phyloP scores from a whole-genome alignment of 1,140 invertebrate species.

The Eumaeus atala region DNA sequence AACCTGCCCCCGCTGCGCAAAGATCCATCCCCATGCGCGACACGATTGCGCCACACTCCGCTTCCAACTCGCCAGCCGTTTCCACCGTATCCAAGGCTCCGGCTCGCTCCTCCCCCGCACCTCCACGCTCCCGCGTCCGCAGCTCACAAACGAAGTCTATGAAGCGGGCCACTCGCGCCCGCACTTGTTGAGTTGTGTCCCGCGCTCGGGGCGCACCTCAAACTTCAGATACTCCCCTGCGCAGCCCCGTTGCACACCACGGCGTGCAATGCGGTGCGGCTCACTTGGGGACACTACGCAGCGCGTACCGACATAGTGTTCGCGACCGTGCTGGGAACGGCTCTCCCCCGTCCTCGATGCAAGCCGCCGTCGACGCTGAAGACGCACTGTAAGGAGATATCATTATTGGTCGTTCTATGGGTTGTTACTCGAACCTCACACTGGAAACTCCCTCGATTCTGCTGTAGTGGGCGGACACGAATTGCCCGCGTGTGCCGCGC shows the following conservation, averaged over 20 bases:
- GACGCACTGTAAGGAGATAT: slow-evolving; percentile 84
- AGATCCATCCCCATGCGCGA: too few relatives aligned
- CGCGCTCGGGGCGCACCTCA: slow-evolving; percentile 81
- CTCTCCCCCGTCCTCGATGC: slow-evolving; percentile 72
- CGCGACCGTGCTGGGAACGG: slow-evolving; percentile 86
- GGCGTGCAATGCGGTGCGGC: slow-evolving; percentile 70
- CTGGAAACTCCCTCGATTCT: slow-evolving; percentile 90
- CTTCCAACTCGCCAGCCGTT: background rate
- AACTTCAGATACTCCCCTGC: slow-evolving; percentile 84
- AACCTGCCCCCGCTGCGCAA: slow-evolving; percentile 12
- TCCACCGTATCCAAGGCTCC: background rate
- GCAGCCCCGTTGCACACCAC: slow-evolving; percentile 85
- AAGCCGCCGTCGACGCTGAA: slow-evolving; percentile 77
- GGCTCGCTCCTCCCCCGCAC: background rate
- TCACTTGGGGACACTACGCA: slow-evolving; percentile 90
- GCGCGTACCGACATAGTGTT: slow-evolving; percentile 83
- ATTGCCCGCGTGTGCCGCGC: slow-evolving; percentile 76
- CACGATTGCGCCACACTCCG: slow-evolving; percentile 15
- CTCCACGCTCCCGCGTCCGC: slow-evolving; percentile 14
- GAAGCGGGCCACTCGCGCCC: slow-evolving; percentile 81
- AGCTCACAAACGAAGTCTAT: slow-evolving; percentile 29
- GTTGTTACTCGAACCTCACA: slow-evolving; percentile 91
- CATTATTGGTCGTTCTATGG: slow-evolving; percentile 85
- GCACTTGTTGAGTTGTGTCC: slow-evolving; percentile 84
- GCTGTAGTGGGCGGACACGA: slow-evolving; percentile 87